Evolutionary conservation across 2,113 vertebrate genomes (phyloP).

Genomic region (Oreochromis tanganicae): DNA sequence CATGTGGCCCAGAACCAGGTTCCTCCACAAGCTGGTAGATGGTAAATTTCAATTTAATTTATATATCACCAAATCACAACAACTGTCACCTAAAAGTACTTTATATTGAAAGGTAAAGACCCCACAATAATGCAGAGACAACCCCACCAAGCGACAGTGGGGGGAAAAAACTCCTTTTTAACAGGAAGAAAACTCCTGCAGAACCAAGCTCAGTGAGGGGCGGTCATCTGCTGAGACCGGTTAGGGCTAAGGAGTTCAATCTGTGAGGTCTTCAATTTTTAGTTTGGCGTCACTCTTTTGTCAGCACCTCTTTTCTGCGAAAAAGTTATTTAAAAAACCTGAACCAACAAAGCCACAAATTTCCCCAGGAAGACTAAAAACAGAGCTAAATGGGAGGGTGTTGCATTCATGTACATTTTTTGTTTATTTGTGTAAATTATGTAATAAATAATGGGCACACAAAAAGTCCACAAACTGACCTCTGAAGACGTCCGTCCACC

Average conservation of each 20-base stretch:
- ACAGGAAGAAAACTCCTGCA: background rate
- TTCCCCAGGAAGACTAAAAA: background rate
- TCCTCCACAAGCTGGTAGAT: background rate
- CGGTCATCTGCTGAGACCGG: background rate
- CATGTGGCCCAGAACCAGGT: background rate
- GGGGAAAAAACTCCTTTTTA: fast-evolving
- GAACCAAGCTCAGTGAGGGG: background rate
- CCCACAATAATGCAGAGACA: background rate
- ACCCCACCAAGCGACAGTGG: background rate
- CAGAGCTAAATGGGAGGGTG: background rate
- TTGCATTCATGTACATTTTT: background rate
- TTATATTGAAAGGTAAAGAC: background rate
- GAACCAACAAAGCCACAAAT: background rate
- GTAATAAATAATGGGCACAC: background rate
- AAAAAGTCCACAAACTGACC: background rate
- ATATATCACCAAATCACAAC: background rate
- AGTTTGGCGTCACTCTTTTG: background rate
- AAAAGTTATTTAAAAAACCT: background rate
- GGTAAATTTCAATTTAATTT: background rate
- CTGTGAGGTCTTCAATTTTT: background rate
- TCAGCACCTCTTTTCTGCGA: background rate
- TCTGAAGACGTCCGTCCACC: background rate
- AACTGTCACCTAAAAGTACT: background rate
- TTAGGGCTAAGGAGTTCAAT: background rate
- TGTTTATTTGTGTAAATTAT: background rate